A percentile compares a stretch with the other conserved stretches of the same genome.
phyloP scores from a whole-genome alignment of 2,888 invertebrate species.

The Thymelicus sylvestris region DNA sequence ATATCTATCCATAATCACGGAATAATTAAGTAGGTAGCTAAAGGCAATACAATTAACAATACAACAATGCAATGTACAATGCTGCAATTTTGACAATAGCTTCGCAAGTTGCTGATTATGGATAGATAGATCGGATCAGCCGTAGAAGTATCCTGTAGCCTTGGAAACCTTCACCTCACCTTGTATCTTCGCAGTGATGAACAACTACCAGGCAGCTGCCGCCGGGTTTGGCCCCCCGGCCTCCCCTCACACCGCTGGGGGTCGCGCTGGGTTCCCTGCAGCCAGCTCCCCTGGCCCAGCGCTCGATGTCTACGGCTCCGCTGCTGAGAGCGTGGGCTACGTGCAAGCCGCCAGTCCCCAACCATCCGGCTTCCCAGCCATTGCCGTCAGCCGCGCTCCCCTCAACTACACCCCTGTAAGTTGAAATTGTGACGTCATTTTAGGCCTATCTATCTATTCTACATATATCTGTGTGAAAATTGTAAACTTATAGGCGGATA shows the following conservation, averaged over 20 bases:
- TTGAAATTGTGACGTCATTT: constrained; percentile 28
- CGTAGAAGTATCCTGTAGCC: too few relatives aligned
- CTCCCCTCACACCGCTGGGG: constrained; percentile 91
- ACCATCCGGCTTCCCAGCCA: constrained; percentile 97
- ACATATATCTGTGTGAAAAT: too few relatives aligned
- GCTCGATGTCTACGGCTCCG: constrained; percentile 97
- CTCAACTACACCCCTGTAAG: constrained; percentile 97
- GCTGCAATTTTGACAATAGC: too few relatives aligned
- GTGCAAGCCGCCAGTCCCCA: constrained; percentile 99
- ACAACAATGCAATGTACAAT: too few relatives aligned
- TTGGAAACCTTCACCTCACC: not conserved
- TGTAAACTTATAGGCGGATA: too few relatives aligned
- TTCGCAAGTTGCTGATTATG: too few relatives aligned
- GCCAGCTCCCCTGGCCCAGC: constrained; percentile 96
- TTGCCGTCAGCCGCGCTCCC: constrained; percentile 96
- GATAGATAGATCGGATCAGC: too few relatives aligned
- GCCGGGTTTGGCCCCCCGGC: constrained; percentile 93
- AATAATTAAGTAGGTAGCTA: too few relatives aligned
- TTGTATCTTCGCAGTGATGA: constrained; percentile 92
- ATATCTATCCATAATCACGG: too few relatives aligned
- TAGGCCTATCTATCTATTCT: too few relatives aligned
- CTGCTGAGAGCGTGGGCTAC: constrained; percentile 95
- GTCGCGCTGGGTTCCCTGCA: constrained; percentile 93
- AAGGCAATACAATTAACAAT: too few relatives aligned
- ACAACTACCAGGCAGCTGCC: constrained; percentile 96